Evolutionary conservation across 2,797 vertebrate species (phyloP).

Genomic region (Phoxinus dragarum): DNA sequence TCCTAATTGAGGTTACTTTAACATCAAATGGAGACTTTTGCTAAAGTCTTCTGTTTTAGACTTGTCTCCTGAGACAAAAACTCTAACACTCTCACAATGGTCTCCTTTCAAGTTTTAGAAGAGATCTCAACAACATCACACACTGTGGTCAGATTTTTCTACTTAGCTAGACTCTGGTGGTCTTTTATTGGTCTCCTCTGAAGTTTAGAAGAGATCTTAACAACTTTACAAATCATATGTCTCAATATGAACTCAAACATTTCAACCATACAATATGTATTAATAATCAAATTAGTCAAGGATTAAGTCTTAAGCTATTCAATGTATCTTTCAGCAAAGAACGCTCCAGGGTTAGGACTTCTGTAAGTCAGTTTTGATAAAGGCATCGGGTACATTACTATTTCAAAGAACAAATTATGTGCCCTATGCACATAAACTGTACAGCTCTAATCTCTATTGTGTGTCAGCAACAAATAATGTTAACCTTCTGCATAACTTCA

Average conservation of each 20-base stretch:
- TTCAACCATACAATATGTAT: too few relatives aligned
- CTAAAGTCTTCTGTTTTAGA: not conserved
- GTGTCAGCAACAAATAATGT: not conserved
- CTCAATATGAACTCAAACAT: too few relatives aligned
- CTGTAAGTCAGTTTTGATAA: not conserved
- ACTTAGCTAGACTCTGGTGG: too few relatives aligned
- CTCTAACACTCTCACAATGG: not conserved
- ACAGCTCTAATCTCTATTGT: not conserved
- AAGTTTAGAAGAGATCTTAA: too few relatives aligned
- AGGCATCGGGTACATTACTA: too few relatives aligned
- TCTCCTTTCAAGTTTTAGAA: not conserved
- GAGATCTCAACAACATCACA: not conserved
- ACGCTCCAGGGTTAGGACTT: not conserved
- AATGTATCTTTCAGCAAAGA: not conserved
- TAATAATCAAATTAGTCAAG: too few relatives aligned
- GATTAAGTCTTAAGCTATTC: too few relatives aligned
- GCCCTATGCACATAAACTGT: not conserved
- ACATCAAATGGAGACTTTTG: not conserved
- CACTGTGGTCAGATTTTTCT: not conserved
- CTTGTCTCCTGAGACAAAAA: not conserved
- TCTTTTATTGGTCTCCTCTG: too few relatives aligned
- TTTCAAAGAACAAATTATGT: not conserved
- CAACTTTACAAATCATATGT: too few relatives aligned
- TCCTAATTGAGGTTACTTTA: not conserved
- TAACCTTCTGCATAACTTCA: not conserved